Evolutionary conservation across 2,888 invertebrate genomes (phyloP), one percentile per base, ranked within the genome.

Genomic region (Zonitis immaculata): DNA sequence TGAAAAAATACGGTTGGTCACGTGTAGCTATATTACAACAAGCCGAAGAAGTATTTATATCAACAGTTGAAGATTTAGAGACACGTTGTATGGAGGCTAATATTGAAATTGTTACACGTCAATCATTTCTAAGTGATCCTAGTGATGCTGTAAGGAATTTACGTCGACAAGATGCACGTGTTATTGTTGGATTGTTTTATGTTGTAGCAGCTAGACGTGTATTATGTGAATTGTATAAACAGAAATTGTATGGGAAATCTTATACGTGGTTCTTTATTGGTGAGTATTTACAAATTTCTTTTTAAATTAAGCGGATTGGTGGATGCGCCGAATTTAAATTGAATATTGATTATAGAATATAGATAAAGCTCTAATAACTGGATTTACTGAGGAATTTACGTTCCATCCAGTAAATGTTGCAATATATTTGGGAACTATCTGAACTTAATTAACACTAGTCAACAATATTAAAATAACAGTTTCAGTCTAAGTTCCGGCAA

Each of bases 191-290:
- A 0, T 81, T 99, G 49, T 99, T 98, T 80, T 99, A 99, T 78
- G 98, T 97, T 54, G 95, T 95, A 6, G 96, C 96, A 42, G 99
- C 99, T 0, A 81, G 98, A 49, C 82, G 93, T 47, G 98, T 99
- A 0, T 86, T 99, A 16, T 99, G 99, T 75, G 96, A 98, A 77
- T 88, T 96, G 66, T 96, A 92, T 79, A 94, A 92, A 70, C 91
- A 95, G 71, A 87, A 88, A 56, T 80, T 99, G 18, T 98, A 91
- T 73, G 99, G 98, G 12, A 90, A 93, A 66, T 90, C 91, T 35
- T 92, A 97, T 78, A 98, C 99, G 22, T 99, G 99, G 99, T 95
- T 98, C 76, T 95, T 99, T 77, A 98, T 99, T 67, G 99, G 96
- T 85, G 73, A 83, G 84, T 75, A 35, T 35, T 35, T n/a, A n/a